Evolutionary conservation across 2,797 vertebrate genomes (phyloP), one percentile per base, ranked within the genome.

Genomic region (Intellagama lesueurii): DNA sequence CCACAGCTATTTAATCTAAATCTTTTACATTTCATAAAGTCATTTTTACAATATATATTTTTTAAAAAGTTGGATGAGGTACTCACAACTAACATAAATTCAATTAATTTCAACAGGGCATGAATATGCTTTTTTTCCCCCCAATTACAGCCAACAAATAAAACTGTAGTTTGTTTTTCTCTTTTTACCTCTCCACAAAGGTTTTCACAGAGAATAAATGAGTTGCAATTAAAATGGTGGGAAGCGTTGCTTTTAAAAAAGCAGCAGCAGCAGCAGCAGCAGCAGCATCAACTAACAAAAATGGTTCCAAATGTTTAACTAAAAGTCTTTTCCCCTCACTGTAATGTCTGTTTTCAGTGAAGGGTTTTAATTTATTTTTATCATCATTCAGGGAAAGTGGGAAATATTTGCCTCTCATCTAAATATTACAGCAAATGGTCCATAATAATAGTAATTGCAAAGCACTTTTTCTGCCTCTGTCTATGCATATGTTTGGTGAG

Each of bases 351-450:
- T 72, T 91, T 83, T 7, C 72, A 8, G 32, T n/a, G 26, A 60
- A 7, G 76, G 80, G 75, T 77, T 86, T 90, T 88, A 86, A 89
- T 91, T 94, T 94, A 91, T 90, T 93, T 94, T 95, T 94, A 94
- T 94, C 89, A 78, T 92, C 76, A 87, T 93, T 94, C 93, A 47
- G 70, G 79, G 44, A 90, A 32, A 66, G 26, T 86, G 72, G 83
- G 24, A 69, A 76, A 76, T 93, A 86, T n/a, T 84, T 92, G 76
- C 87, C 56, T 91, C 87, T 76, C 79, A 88, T 90, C 72, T 82
- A 90, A 94, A 78, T 81, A 79, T 90, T 92, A 93, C 73, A 93
- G 76, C 83, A 93, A 92, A 92, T 88, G 90, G 88, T 56, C 69
- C 78, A 92, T 90, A 91, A 92, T 93, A 91, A 92, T 64, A 92